Percentiles rank a stretch among this genome's conserved stretches.
phyloP scores from a whole-genome alignment of 37 sponge, comb jelly and placozoan genomes.

The Beroe ovata region DNA sequence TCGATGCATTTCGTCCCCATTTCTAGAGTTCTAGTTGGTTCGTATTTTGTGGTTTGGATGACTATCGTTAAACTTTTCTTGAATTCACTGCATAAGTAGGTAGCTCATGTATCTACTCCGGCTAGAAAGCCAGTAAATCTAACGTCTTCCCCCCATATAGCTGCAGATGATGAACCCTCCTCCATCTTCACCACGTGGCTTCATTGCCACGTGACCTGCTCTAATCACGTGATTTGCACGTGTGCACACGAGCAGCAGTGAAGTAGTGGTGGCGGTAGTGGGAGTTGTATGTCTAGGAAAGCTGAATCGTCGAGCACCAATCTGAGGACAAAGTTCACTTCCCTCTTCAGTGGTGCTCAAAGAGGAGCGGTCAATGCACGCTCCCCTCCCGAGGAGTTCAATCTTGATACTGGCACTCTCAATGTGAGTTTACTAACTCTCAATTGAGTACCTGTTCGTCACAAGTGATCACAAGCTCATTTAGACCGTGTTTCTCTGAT shows the following conservation, averaged over 20 bases:
- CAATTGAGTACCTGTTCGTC: no score
- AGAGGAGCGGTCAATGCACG: not conserved
- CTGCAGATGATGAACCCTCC: no score
- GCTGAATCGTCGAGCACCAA: constrained; percentile 1
- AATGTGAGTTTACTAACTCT: constrained; percentile 27
- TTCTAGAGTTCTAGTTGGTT: no score
- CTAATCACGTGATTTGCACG: not conserved
- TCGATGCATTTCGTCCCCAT: no score
- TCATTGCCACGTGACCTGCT: not conserved
- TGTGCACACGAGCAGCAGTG: not conserved
- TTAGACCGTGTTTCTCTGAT: no score
- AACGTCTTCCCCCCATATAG: no score
- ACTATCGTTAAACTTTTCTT: no score
- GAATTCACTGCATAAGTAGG: no score
- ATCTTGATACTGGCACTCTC: constrained; percentile 4
- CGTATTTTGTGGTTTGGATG: no score
- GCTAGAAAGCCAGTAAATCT: no score
- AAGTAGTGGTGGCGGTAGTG: not conserved
- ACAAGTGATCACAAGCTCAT: no score
- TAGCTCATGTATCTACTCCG: no score
- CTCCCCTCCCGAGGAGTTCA: constrained; percentile 50
- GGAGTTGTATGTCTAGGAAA: not conserved
- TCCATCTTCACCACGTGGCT: not conserved
- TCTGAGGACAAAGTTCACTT: constrained; percentile 21
- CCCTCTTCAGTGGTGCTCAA: constrained; percentile 20